Evolutionary conservation across 2,888 invertebrate species (phyloP).

Genomic region (Stenodera caucasica): DNA sequence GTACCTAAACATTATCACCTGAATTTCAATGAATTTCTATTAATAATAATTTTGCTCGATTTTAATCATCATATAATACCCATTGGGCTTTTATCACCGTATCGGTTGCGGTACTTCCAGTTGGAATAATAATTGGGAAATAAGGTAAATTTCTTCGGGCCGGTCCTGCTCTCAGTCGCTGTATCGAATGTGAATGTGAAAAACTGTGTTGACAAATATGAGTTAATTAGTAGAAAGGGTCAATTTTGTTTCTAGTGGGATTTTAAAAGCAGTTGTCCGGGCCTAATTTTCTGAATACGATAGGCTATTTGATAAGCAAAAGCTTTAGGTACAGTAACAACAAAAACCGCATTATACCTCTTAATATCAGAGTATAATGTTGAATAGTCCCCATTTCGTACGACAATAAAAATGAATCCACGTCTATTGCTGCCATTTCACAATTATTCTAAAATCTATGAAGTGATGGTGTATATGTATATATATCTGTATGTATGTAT

Average conservation of each 20-base stretch:
- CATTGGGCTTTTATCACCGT: too few relatives aligned
- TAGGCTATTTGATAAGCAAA: conserved; percentile 23
- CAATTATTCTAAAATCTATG: conserved; percentile 29
- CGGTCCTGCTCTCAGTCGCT: too few relatives aligned
- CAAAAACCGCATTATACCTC: conserved; percentile 19
- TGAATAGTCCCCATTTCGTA: conserved; percentile 11
- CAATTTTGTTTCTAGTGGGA: conserved; percentile 19
- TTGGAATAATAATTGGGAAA: too few relatives aligned
- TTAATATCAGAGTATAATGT: conserved; percentile 21
- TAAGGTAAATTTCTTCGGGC: too few relatives aligned
- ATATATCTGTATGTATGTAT: conserved; percentile 1
- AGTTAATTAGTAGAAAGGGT: conserved; percentile 22
- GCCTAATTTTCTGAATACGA: conserved; percentile 22
- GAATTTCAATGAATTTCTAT: too few relatives aligned
- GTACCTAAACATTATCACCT: too few relatives aligned
- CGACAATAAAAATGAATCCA: conserved; percentile 8
- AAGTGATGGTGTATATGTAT: conserved; percentile 17
- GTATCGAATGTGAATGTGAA: too few relatives aligned
- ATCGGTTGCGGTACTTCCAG: too few relatives aligned
- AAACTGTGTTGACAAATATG: too few relatives aligned
- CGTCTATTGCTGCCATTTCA: conserved; percentile 15
- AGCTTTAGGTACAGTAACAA: conserved; percentile 14
- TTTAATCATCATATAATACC: too few relatives aligned
- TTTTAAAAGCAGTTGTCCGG: conserved; percentile 20
- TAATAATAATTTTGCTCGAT: too few relatives aligned